Conservation (phyloP, 1,140 invertebrate genomes). For the Drosophila bocki region DNA sequence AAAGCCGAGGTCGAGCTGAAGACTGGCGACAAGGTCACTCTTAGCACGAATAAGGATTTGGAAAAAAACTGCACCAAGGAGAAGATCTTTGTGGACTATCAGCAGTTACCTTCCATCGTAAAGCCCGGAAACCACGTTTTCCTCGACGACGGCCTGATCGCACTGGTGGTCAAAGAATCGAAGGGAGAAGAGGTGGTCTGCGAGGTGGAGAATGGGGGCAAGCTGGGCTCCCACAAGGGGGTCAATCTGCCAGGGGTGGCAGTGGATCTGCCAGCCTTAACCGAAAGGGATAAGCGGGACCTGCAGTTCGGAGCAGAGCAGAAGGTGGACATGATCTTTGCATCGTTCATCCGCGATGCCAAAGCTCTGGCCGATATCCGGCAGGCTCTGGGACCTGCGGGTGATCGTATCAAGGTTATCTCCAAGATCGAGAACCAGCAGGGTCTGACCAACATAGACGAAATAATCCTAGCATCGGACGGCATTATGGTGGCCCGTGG, state of each 20-base stretch:
- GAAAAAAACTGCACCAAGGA: conserved; percentile 91
- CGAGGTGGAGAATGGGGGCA: conserved; percentile 97
- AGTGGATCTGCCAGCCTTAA: conserved; percentile 98
- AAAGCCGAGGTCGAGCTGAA: conserved; percentile 93
- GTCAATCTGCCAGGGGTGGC: conserved; percentile 97
- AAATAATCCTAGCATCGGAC: conserved; percentile 95
- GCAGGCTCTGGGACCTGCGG: conserved; percentile 93
- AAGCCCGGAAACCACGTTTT: conserved; percentile 93
- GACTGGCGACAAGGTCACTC: conserved; percentile 91
- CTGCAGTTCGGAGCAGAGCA: conserved; percentile 97
- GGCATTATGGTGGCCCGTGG: conserved; percentile 99
- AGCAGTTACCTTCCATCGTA: conserved; percentile 96
- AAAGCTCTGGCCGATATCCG: conserved; percentile 95
- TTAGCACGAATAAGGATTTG: conserved; percentile 94
- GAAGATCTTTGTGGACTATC: conserved; percentile 92
- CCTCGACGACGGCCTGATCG: conserved; percentile 99
- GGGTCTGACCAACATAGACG: conserved; percentile 96
- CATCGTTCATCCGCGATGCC: conserved; percentile 98
- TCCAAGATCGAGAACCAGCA: conserved; percentile 99
- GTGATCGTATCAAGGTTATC: conserved; percentile 96
- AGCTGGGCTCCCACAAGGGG: conserved; percentile 96
- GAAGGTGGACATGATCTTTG: conserved; percentile 98
- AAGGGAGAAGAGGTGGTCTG: conserved; percentile 87
- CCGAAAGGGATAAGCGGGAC: conserved; percentile 98
- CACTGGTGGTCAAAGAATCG: conserved; percentile 91